Conservation (phyloP, 2,797 vertebrate genomes). For the Characodon lateralis region DNA sequence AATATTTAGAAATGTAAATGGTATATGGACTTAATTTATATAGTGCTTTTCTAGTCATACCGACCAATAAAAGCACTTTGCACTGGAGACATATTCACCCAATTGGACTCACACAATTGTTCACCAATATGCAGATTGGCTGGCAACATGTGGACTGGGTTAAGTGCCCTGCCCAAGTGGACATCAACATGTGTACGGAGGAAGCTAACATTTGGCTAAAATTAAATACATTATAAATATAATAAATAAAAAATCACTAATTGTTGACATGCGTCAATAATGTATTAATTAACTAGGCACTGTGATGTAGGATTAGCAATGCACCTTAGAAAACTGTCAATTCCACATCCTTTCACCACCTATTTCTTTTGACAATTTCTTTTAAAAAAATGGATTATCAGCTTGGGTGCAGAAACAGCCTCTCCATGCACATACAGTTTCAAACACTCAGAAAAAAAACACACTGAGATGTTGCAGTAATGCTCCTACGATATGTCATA, state of each 20-base stretch:
- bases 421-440: constrained; percentile 3
- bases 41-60: background rate
- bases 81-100: background rate
- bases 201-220: no score
- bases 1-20: background rate
- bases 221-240: no score
- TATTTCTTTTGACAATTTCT: background rate
- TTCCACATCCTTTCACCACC: constrained; percentile 9
- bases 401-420: constrained; percentile 1
- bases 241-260: background rate
- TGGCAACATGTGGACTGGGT: no score
- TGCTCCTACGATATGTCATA: constrained; percentile 25
- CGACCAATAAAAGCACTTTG: no score
- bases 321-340: background rate
- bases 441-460: constrained; percentile 32
- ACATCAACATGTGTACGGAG: no score
- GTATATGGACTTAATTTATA: background rate
- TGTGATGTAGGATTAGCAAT: background rate
- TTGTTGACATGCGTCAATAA: background rate
- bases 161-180: no score
- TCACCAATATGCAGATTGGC: no score
- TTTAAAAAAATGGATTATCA: constrained; percentile 37
- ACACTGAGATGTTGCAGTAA: constrained; percentile 27
- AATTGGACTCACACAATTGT: background rate
- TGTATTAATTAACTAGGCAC: background rate